phyloP scores from a whole-genome alignment of 2,888 invertebrate species.

The Heliconius aoede region DNA sequence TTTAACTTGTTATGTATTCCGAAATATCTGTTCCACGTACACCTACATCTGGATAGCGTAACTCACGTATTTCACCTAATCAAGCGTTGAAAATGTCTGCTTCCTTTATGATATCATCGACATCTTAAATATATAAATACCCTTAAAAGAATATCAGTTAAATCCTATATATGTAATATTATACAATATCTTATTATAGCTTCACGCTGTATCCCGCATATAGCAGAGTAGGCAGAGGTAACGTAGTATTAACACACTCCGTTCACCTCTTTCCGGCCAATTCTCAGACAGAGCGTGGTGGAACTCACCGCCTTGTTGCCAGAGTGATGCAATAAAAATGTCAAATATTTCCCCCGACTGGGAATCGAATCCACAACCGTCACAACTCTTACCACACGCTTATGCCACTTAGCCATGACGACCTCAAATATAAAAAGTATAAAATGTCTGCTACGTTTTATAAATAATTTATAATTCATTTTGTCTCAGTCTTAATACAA shows the following conservation, averaged over 20 bases:
- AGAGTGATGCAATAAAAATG: too few relatives aligned
- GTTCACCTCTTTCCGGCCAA: neutral
- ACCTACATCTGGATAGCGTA: slow-evolving; percentile 18
- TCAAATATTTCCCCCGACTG: neutral
- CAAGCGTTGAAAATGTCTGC: slow-evolving; percentile 19
- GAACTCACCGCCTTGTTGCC: neutral
- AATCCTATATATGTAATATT: neutral
- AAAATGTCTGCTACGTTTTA: neutral
- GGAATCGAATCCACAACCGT: neutral
- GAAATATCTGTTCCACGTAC: slow-evolving; percentile 9
- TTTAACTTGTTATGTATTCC: neutral
- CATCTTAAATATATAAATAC: neutral
- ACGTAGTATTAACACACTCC: neutral
- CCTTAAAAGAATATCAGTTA: neutral
- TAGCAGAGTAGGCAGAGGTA: neutral
- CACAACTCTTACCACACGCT: too few relatives aligned
- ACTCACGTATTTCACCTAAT: slow-evolving; percentile 13
- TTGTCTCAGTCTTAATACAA: neutral
- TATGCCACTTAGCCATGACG: neutral
- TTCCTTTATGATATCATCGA: slow-evolving; percentile 29
- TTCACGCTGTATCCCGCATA: neutral
- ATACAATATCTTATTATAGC: neutral
- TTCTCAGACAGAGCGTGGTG: too few relatives aligned
- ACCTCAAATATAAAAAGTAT: neutral
- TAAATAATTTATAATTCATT: slow-evolving; percentile 5